These are phyloP conservation scores for Paraplagusia blochii DNA, from an alignment of 2,113 vertebrate species.

Conservation along the genomic window DNA sequence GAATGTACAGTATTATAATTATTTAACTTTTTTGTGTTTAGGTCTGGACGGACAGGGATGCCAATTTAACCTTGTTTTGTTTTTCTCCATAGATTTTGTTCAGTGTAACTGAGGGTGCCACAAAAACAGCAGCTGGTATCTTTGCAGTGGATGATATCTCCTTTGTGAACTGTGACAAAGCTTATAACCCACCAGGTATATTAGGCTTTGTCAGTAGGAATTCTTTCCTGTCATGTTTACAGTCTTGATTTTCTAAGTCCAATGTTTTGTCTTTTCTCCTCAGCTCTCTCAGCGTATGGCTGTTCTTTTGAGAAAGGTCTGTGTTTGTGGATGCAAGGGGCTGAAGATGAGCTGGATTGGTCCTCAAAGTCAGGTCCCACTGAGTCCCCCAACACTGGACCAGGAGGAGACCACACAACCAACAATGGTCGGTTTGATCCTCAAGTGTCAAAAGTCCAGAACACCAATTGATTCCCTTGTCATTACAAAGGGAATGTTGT, in stretches of 20 bases:
- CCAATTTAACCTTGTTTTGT: background rate
- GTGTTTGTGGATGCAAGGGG: constrained; percentile 71
- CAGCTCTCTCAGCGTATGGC: constrained; percentile 50
- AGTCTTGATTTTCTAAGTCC: background rate
- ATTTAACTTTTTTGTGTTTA: too few relatives aligned
- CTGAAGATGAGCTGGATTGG: constrained; percentile 67
- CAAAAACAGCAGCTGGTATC: background rate
- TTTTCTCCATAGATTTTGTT: constrained; percentile 63
- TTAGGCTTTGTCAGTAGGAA: background rate
- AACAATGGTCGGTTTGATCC: constrained; percentile 52
- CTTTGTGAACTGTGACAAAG: constrained; percentile 70
- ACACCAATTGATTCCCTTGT: too few relatives aligned
- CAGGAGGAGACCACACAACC: constrained; percentile 71
- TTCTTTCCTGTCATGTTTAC: background rate
- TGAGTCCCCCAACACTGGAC: constrained; percentile 70
- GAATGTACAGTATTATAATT: too few relatives aligned
- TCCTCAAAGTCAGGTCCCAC: constrained; percentile 55
- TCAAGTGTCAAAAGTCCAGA: background rate
- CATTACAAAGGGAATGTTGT: background rate
- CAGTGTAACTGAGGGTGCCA: constrained; percentile 17
- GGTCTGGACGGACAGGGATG: too few relatives aligned
- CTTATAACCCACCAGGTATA: constrained; percentile 70
- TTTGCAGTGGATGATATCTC: constrained; percentile 73
- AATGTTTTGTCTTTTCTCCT: background rate
- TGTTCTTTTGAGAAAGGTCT: constrained; percentile 72